Base-by-base conservation (phyloP, 1,140 invertebrate genomes). In the Lepidurus apus region DNA sequence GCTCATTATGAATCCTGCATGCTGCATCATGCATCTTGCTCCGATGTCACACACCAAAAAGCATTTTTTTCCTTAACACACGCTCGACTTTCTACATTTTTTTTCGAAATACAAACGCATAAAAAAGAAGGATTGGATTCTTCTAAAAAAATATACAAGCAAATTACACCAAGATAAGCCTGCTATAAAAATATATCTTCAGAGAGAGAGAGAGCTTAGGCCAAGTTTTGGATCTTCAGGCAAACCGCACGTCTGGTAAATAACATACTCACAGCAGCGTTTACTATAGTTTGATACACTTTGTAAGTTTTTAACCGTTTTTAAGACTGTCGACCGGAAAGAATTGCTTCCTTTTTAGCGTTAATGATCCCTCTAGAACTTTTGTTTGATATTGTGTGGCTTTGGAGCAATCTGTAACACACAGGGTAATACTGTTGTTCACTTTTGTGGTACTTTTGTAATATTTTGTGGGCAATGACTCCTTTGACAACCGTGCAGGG, bases 1-100 rank as follows among this genome's bases (percentile, higher is more conserved):
- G 53, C 53, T 65, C 53, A 65, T 65, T 65, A 65, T 21, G 53
- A 65, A 65, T 65, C 53, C 53, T 65, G 53, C 53, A 65, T 65
- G 53, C 53, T 65, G 53, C 53, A 13, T 65, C 53, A 65, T 65
- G 53, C 53, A 65, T 65, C 53, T 65, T 65, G 21, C 53, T 65
- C 53, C 53, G 53, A 65, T 65, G 53, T 65, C 53, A 65, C 53
- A 65, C 53, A 65, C 13, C 53, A 65, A 7, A 65, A 65, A 65
- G 17, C 21, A 21, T 65, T 65, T 65, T 65, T n/a, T 65, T 21
- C 4, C 53, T 65, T 65, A 13, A 65, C 53, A n/a, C 53, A 21
- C 53, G 53, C 53, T 65, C 53, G 53, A 34, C 53, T 65, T 65
- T 65, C 21, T 21, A 65, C 4, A 3, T 21, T 65, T 65, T 65